Conservation (phyloP, 1,140 invertebrate genomes). For the Odontomachus brunneus region DNA sequence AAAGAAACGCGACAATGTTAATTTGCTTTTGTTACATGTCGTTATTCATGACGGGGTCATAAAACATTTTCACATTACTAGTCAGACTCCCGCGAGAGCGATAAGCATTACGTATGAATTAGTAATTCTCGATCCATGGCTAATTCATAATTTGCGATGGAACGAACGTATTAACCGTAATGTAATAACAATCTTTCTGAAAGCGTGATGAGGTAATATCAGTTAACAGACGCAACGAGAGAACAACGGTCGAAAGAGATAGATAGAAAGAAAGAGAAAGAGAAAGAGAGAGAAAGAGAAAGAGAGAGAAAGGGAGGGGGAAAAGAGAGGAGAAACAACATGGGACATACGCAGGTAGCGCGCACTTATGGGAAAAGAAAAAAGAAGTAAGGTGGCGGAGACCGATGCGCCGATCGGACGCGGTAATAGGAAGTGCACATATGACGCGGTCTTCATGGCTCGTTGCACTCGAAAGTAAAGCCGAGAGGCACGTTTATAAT, state of each 20-base stretch:
- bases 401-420: slow-evolving; percentile 64
- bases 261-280: too few species aligned
- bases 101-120: slow-evolving; percentile 33
- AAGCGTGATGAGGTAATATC: neutral
- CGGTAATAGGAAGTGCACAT: slow-evolving; percentile 78
- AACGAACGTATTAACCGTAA: neutral
- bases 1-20: slow-evolving; percentile 14
- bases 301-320: too few species aligned
- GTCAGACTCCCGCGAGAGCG: slow-evolving; percentile 25
- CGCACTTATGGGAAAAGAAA: too few species aligned
- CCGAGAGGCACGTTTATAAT: slow-evolving; percentile 71
- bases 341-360: too few species aligned
- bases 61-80: slow-evolving; percentile 48
- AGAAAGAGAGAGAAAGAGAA: too few species aligned
- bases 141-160: slow-evolving; percentile 38
- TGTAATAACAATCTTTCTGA: slow-evolving; percentile 13
- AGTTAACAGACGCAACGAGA: neutral
- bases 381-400: slow-evolving; percentile 40
- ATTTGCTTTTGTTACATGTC: neutral
- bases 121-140: slow-evolving; percentile 26
- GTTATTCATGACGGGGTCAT: slow-evolving; percentile 42
- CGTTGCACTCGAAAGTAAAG: slow-evolving; percentile 76
- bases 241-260: neutral
- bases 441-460: slow-evolving; percentile 80
- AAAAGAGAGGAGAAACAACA: neutral